phyloP scores from a whole-genome alignment of 2,797 vertebrate species.

The Sebastes trivittatus region DNA sequence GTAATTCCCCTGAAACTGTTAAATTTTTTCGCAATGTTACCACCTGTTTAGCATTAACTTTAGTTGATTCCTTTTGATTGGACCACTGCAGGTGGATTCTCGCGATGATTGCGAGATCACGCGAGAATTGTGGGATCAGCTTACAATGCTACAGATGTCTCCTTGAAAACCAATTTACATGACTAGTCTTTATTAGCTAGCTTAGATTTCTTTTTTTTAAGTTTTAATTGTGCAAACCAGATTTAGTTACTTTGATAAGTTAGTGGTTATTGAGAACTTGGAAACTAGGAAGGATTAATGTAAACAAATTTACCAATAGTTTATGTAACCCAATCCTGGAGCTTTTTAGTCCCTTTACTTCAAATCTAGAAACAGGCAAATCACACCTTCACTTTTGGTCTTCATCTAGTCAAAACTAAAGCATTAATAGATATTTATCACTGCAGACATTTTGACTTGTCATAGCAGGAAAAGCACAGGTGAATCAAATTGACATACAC shows the following conservation, averaged over 20 bases:
- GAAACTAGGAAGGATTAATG: background rate
- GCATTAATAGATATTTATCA: background rate
- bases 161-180: background rate
- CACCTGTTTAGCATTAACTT: background rate
- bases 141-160: background rate
- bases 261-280: background rate
- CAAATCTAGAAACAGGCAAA: background rate
- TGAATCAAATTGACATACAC: too few species aligned
- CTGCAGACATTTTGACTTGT: background rate
- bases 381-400: background rate
- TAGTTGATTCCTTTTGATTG: background rate
- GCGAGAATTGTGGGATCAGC: too few species aligned
- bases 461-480: background rate
- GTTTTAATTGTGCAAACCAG: background rate
- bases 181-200: too few species aligned
- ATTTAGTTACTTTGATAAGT: accelerated
- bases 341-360: background rate
- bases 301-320: background rate
- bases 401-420: background rate
- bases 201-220: too few species aligned
- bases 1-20: too few species aligned
- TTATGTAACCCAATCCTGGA: background rate
- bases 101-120: too few species aligned
- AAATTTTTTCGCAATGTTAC: background rate
- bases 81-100: background rate